Base-by-base conservation (phyloP, 2,888 invertebrate genomes). In the Ditylenchus weischeri region DNA sequence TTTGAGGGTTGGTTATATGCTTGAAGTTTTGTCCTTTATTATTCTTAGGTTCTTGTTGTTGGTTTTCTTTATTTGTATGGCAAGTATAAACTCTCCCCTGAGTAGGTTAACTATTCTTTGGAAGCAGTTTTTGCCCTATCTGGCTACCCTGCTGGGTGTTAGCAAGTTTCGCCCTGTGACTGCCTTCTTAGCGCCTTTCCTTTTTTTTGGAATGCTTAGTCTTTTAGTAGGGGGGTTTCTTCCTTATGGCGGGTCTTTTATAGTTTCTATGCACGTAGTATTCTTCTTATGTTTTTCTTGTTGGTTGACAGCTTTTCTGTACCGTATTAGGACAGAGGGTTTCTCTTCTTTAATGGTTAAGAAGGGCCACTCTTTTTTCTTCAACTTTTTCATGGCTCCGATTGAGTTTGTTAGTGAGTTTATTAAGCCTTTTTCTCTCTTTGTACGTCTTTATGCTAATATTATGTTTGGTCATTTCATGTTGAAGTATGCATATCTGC, bases 241-340 rank as follows among this genome's bases (percentile, higher is more conserved):
- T 73, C 72, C 73, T 64, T 77, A 75, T 75, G 65, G 59, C 62
- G 65, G 43, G n/a, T 61, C 57, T 58, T 43, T 62, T 62, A 68
- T 75, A 67, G 72, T 71, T 66, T 64, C 75, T 51, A 74, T 72
- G 29, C 72, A 69, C 49, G 68, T 73, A 23, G 72, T 72, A 69
- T 75, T 74, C 48, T 7, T 84, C 80, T 71, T 64, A 82, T 35
- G 64, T 83, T 54, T 83, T 83, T 23, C 74, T 73, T 15, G 64
- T 81, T 65, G 83, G 83, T 74, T 82, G 79, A 69, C 83, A 83
- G 83, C 76, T 72, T 66, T 72, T 70, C 68, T 72, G 71, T 72
- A 69, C 64, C 75, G 74, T 73, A 72, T 76, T 71, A 74, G 73
- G 50, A 73, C 70, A 57, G 75, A 75, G 60, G 75, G 73, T n/a